Evolutionary conservation across 1,140 invertebrate genomes (phyloP).

Genomic region (Elysia chlorotica): DNA sequence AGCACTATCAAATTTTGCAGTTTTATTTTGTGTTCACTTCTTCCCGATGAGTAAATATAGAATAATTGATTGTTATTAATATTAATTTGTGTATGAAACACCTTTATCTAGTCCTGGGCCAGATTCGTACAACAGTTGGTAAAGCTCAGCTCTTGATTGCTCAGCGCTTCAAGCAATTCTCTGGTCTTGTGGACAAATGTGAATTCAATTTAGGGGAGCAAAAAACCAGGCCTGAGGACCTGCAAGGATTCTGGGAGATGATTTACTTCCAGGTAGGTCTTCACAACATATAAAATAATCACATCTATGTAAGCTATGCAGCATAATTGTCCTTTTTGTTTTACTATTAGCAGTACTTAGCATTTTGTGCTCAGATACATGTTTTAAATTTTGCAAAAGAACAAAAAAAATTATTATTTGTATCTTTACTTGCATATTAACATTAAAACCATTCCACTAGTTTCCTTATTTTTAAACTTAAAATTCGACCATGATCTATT

Average conservation of each 20-base stretch:
- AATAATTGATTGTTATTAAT: not conserved
- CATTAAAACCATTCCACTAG: too few species aligned
- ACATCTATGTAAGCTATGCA: not conserved
- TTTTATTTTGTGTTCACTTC: not conserved
- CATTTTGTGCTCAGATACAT: too few species aligned
- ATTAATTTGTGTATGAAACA: not conserved
- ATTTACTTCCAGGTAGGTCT: slow-evolving; percentile 69
- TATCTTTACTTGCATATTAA: too few species aligned
- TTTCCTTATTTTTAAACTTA: too few species aligned
- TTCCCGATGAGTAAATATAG: not conserved
- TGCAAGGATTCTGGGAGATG: slow-evolving; percentile 82
- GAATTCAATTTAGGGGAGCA: slow-evolving; percentile 68
- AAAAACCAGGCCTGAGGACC: slow-evolving; percentile 69
- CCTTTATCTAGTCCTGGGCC: slow-evolving; percentile 61
- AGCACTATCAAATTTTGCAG: not conserved
- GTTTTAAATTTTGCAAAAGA: too few species aligned
- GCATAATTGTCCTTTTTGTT: not conserved
- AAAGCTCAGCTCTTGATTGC: slow-evolving; percentile 72
- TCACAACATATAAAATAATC: not conserved
- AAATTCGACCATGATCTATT: too few species aligned
- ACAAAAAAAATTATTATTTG: too few species aligned
- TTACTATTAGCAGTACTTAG: too few species aligned
- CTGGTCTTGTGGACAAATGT: slow-evolving; percentile 69
- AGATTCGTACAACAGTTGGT: slow-evolving; percentile 72
- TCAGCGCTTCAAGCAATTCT: slow-evolving; percentile 74